phyloP scores from a whole-genome alignment of 2,113 vertebrate genomes.

The Menura novaehollandiae region DNA sequence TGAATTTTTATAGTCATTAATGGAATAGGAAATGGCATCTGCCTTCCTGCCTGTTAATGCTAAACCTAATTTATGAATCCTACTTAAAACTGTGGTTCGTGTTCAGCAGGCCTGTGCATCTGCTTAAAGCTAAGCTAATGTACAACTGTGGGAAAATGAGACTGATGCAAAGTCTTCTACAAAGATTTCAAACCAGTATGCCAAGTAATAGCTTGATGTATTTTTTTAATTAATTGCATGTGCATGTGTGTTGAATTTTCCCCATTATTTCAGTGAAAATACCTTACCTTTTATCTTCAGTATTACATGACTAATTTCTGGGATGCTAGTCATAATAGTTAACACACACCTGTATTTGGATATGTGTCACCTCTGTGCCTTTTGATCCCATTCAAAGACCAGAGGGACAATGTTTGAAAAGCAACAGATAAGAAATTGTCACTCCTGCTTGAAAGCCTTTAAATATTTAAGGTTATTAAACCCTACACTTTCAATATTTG shows the following conservation, averaged over 20 bases:
- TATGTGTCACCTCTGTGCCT: background rate
- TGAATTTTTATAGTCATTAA: conserved; percentile 11
- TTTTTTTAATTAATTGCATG: background rate
- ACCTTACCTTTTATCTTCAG: background rate
- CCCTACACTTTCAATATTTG: conserved; percentile 36
- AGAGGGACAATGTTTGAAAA: background rate
- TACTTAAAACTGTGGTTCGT: background rate
- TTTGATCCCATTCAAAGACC: background rate
- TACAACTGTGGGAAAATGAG: background rate
- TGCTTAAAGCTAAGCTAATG: background rate
- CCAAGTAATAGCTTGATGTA: background rate
- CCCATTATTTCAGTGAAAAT: background rate
- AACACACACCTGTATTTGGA: background rate
- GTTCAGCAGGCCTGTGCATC: background rate
- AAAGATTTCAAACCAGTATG: background rate
- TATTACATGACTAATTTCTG: background rate
- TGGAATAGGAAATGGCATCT: background rate
- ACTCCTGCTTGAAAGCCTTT: conserved; percentile 46
- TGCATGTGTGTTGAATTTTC: background rate
- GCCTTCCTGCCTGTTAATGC: background rate
- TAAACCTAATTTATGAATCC: conserved; percentile 20
- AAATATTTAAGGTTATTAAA: conserved; percentile 60
- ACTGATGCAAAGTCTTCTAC: background rate
- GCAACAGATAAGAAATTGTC: conserved; percentile 2
- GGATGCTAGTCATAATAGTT: background rate